Evolutionary conservation across 1,140 invertebrate genomes (phyloP).

Genomic region (Coptotermes formosanus): DNA sequence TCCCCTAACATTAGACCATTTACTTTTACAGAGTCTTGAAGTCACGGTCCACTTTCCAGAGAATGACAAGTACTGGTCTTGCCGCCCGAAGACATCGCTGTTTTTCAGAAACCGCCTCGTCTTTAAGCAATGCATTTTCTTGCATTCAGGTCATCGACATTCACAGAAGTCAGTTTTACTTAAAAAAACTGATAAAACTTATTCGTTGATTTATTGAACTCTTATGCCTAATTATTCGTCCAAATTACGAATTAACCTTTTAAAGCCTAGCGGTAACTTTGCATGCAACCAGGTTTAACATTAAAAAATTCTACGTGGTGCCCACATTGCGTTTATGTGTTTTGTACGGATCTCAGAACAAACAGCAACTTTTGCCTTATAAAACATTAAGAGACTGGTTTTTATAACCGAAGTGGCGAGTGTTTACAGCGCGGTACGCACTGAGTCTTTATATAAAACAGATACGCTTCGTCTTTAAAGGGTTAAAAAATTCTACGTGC

Average conservation of each 20-base stretch:
- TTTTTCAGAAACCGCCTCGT: not conserved
- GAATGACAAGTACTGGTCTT: not conserved
- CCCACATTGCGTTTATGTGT: too few relatives aligned
- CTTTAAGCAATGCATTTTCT: not conserved
- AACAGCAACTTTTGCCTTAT: too few relatives aligned
- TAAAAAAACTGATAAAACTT: not conserved
- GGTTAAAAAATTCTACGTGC: too few relatives aligned
- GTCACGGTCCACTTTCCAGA: not conserved
- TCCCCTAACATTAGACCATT: not conserved
- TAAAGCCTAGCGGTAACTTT: too few relatives aligned
- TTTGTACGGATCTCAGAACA: too few relatives aligned
- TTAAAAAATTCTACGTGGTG: too few relatives aligned
- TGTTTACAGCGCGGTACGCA: too few relatives aligned
- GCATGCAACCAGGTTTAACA: too few relatives aligned
- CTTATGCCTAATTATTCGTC: not conserved
- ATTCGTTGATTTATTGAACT: not conserved
- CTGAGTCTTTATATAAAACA: too few relatives aligned
- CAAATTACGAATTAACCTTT: not conserved
- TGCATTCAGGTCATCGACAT: slow-evolving; percentile 3
- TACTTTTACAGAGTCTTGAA: not conserved
- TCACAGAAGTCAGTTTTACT: not conserved
- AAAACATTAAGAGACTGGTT: too few relatives aligned
- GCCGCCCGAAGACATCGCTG: not conserved
- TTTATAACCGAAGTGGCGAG: too few relatives aligned
- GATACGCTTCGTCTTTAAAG: too few relatives aligned